Conservation (phyloP, 92 coral and sea anemone species). For the Palythoa grandiflora region DNA sequence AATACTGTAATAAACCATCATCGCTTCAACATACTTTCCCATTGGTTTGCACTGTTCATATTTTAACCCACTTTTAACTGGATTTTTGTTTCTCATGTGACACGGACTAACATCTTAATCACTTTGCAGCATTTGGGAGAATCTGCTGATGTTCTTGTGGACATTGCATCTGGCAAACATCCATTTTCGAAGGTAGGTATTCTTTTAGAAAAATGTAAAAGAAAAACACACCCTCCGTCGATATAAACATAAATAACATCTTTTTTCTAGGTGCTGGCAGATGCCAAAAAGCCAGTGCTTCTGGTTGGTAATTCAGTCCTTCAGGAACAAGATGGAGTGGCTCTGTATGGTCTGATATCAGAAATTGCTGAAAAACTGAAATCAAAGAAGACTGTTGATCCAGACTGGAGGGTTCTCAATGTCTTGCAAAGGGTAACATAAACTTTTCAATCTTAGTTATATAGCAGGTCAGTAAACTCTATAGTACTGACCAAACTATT, state of each 20-base stretch:
- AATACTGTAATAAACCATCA: neutral
- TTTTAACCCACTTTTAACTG: neutral
- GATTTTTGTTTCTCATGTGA: neutral
- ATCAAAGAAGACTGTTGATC: conserved; percentile 69
- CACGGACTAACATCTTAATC: neutral
- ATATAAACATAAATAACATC: neutral
- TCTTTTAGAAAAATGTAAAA: neutral
- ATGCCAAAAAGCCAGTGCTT: conserved; percentile 90
- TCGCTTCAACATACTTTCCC: neutral
- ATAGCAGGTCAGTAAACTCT: too few relatives aligned
- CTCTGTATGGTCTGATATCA: conserved; percentile 72
- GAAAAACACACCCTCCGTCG: neutral
- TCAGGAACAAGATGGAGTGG: conserved; percentile 85
- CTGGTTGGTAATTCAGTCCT: conserved; percentile 91
- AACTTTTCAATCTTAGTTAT: neutral
- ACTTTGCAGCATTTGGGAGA: conserved; percentile 89
- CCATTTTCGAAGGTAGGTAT: conserved; percentile 90
- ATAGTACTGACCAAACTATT: too few relatives aligned
- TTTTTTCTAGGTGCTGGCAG: conserved; percentile 72
- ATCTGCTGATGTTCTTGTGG: conserved; percentile 70
- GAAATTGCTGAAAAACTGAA: conserved; percentile 91
- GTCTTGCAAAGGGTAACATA: conserved; percentile 86
- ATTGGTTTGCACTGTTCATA: neutral
- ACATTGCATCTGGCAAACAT: conserved; percentile 85
- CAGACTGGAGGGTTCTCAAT: conserved; percentile 97